Evolutionary conservation across 1,140 invertebrate genomes (phyloP), one percentile per base, ranked within the genome.

Genomic region (Drosophila hydei): DNA sequence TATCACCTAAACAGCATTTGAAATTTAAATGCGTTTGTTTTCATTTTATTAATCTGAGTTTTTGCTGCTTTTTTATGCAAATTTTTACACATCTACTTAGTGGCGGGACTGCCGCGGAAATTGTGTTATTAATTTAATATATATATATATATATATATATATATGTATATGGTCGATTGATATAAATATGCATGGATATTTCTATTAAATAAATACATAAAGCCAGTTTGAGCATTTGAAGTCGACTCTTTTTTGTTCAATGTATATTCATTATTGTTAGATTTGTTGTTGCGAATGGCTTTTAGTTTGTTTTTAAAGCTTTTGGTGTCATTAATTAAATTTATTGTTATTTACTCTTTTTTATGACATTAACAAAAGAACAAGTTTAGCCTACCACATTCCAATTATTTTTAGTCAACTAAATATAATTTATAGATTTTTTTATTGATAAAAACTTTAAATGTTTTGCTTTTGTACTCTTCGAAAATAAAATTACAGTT

Each of bases 101-200:
- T 33, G 55, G 14, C 11, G 16, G 11, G 5, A 18, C 50, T 51
- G 42, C 47, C 50, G 33, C 63, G 9, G 68, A 43, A 69, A 63
- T 73, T 69, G 70, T 63, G 42, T 60, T 69, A 69, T 47, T 65
- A 74, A 77, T 77, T 87, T 71, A 80, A 68, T 80, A 62, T 74
- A 73, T 33, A 33, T 8, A 70, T 45, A 33, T 68, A 47, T 48
- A 38, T 50, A 72, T 69, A 51, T 36, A 14, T 61, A 16, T 18
- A 50, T 50, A 40, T 8, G 18, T 36, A 4, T 33, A 48, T 71
- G 38, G 65, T 27, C 56, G 62, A 72, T 65, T 83, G 58, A 72
- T 85, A 65, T 73, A 56, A 75, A 74, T 80, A 83, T 48, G 51
- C 73, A 27, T 47, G 50, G 38, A 30, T 48, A 79, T 79, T 43